These are phyloP conservation scores for Papilio gigon DNA, from an alignment of 2,888 invertebrate species.

Conservation along the genomic window DNA sequence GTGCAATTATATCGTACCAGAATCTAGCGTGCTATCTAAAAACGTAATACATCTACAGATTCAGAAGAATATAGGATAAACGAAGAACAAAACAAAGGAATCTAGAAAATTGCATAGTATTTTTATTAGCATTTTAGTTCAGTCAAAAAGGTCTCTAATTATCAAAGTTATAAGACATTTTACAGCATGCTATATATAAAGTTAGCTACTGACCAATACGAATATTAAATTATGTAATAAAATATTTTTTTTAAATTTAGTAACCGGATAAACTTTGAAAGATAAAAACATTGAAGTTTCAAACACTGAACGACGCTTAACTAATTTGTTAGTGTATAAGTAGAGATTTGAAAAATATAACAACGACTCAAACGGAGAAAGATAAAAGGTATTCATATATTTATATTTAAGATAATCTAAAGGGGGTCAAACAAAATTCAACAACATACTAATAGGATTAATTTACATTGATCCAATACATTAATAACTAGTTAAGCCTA, in stretches of 20 bases:
- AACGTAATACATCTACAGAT: slow-evolving; percentile 15
- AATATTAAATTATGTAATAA: slow-evolving; percentile 64
- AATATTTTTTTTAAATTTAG: slow-evolving; percentile 71
- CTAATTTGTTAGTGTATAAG: slow-evolving; percentile 52
- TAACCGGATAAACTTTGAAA: slow-evolving; percentile 79
- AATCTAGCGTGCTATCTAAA: slow-evolving; percentile 38
- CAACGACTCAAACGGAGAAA: slow-evolving; percentile 38
- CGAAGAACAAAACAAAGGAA: background rate
- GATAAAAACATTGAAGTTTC: slow-evolving; percentile 57
- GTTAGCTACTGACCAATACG: slow-evolving; percentile 62
- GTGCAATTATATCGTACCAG: slow-evolving; percentile 28
- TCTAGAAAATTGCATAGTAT: slow-evolving; percentile 32
- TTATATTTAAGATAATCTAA: slow-evolving; percentile 35
- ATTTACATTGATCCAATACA: slow-evolving; percentile 47
- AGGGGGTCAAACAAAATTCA: slow-evolving; percentile 30
- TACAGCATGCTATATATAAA: slow-evolving; percentile 65
- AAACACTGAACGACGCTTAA: slow-evolving; percentile 44
- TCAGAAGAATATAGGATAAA: slow-evolving; percentile 5
- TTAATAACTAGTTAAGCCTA: slow-evolving; percentile 61
- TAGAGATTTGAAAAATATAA: slow-evolving; percentile 47
- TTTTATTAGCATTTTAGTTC: slow-evolving; percentile 66
- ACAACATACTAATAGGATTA: slow-evolving; percentile 37
- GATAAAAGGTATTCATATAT: slow-evolving; percentile 36
- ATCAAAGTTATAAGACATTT: slow-evolving; percentile 55
- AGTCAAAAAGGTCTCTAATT: slow-evolving; percentile 72